These are phyloP conservation scores for Misgurnus mizolepis DNA, from an alignment of 2,113 vertebrate genomes.

Conservation along the genomic window DNA sequence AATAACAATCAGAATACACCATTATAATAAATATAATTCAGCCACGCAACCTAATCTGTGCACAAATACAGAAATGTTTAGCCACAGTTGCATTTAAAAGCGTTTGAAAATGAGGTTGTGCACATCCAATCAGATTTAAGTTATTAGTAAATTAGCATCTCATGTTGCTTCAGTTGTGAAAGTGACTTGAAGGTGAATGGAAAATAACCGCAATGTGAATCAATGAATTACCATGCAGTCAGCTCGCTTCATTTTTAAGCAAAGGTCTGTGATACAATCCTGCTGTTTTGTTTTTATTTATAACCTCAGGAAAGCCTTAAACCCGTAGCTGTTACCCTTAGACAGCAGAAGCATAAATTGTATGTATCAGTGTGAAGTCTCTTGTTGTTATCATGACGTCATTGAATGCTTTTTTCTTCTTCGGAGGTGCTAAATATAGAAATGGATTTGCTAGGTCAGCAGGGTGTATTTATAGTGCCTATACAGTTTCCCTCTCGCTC, in stretches of 20 bases:
- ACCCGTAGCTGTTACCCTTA: background rate
- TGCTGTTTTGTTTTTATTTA: background rate
- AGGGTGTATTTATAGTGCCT: conserved; percentile 54
- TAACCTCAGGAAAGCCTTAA: conserved; percentile 17
- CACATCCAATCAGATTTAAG: too few relatives aligned
- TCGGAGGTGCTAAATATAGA: conserved; percentile 58
- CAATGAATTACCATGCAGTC: conserved; percentile 25
- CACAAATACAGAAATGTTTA: too few relatives aligned
- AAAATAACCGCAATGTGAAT: conserved; percentile 40
- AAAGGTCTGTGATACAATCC: conserved; percentile 14
- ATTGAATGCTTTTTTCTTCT: conserved; percentile 2
- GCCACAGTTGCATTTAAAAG: too few relatives aligned
- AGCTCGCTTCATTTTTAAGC: conserved; percentile 12
- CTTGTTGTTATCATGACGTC: conserved; percentile 19
- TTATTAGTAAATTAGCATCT: background rate
- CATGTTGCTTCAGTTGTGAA: background rate
- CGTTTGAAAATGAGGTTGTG: too few relatives aligned
- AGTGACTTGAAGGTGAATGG: conserved; percentile 32
- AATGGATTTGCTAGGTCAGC: conserved; percentile 60
- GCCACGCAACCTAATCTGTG: too few relatives aligned
- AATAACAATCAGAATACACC: too few relatives aligned
- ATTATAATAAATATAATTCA: too few relatives aligned
- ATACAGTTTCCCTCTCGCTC: conserved; percentile 54
- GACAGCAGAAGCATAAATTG: background rate
- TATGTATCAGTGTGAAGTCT: background rate